phyloP scores from a whole-genome alignment of 2,113 vertebrate species.

The Meles meles region DNA sequence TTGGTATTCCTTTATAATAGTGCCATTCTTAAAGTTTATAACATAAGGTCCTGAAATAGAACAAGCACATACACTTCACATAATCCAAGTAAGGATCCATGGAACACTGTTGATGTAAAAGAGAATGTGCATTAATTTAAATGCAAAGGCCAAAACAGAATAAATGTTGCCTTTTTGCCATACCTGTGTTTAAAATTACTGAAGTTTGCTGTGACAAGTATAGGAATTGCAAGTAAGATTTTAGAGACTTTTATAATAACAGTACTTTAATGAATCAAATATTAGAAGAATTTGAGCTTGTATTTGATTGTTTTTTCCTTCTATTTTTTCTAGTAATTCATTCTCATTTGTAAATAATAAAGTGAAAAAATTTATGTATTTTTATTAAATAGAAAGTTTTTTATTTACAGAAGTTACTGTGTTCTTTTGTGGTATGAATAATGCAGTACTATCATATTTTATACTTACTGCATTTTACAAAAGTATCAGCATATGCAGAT shows the following conservation, averaged over 20 bases:
- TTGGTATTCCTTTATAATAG: background rate
- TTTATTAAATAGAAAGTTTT: background rate
- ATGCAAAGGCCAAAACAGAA: background rate
- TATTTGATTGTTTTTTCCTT: background rate
- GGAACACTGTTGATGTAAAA: background rate
- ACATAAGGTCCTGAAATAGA: background rate
- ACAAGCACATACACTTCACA: background rate
- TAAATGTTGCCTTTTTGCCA: background rate
- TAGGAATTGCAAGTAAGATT: background rate
- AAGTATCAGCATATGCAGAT: background rate
- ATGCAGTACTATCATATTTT: background rate
- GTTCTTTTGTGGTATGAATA: background rate
- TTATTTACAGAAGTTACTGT: constrained; percentile 3
- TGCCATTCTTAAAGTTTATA: background rate
- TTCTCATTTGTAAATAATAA: background rate
- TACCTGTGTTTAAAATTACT: background rate
- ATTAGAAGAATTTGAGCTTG: background rate
- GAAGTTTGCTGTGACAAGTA: background rate
- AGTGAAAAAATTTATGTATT: background rate
- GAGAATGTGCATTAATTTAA: background rate
- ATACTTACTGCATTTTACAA: background rate
- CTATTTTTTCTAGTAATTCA: background rate
- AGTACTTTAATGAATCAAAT: background rate
- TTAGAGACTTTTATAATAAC: background rate
- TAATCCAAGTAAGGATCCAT: background rate